Evolutionary conservation across 2,888 invertebrate genomes (phyloP), one percentile per base, ranked within the genome.

Genomic region (Melieria crassipennis): DNA sequence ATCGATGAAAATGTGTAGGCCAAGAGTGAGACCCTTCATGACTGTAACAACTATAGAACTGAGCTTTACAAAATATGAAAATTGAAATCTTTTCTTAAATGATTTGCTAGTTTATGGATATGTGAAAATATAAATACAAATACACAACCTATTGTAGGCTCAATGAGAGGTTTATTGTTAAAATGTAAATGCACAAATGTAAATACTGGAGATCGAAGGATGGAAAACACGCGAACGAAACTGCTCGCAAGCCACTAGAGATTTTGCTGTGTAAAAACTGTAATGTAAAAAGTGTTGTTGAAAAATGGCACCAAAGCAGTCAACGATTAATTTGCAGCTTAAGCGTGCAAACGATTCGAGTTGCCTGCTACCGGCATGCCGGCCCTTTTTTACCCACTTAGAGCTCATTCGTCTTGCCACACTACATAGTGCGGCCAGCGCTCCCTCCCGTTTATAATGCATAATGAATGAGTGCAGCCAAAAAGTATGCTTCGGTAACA

Each of bases 301-400:
- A 83, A 79, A 81, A 79, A 83, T 81, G 76, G 75, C 75, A 78
- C 76, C 77, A 66, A 70, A 74, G 74, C 75, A 75, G 73, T 66
- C 76, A 71, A 70, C 82, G 80, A 83, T 82, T 81, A 82, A 82
- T 83, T 82, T 82, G 77, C 75, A 74, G 78, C 77, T 75, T 81
- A 79, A 75, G 78, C 79, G 75, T 61, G 45, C 45, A 61, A 30
- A 30, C 30, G 30, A 2, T 30, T 30, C 30, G 30, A 30, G 30
- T 30, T 30, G 30, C 30, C 57, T 13, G n/a, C 52, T n/a, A 50
- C 10, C n/a, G 10, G 10, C n/a, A 13, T 57, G 9, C 13, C 16
- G 11, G 4, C 13, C 13, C 57, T 57, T 57, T 57, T 57, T 13
- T 57, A n/a, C 16, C 11, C 11, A 13, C 16, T 57, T 16, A 50